Evolutionary conservation across 2,888 invertebrate species (phyloP), one percentile per base, ranked within the genome.

Genomic region (Branchipolynoe longqiensis): DNA sequence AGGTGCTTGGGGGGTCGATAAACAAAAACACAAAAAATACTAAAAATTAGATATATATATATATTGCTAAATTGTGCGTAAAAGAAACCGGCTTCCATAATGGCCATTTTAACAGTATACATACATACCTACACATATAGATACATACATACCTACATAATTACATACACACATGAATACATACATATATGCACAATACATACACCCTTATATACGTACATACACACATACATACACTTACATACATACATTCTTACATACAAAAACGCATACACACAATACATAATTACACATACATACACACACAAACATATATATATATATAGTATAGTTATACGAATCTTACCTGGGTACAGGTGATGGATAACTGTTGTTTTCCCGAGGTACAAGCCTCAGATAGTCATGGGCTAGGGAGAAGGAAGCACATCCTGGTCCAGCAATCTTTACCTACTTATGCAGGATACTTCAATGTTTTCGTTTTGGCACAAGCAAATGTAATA

Each of bases 141-240:
- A 84, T 64, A 64, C 40, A 84, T 84, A 69, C 31, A 84, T 64
- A 84, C 64, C 31, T 38, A 64, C 64, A 84, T 64, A 69, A 25
- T 73, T 64, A 84, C 36, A 84, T 64, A 84, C 41, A 41, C 28
- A 40, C 33, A 25, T 74, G 1, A n/a, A 28, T 48, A 73, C 28
- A 4, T 78, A 54, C 12, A 84, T 41, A 3, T 18, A n/a, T n/a
- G n/a, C n/a, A n/a, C n/a, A n/a, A 25, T 74, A 2, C 28, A 28
- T 48, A 73, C 28, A 4, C 48, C 8, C 12, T 74, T 41, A 3
- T 18, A 40, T 54, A 54, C 36, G 54, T 41, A 84, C 28, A 73
- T 31, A 74, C 38, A 73, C 36, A 73, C 40, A 84, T 73, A 48
- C 48, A 83, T 58, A 62, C 58, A 48, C 18, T 12, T 18, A 48